Base-by-base conservation (phyloP, 2,797 vertebrate genomes). In the Hippocampus kuda region DNA sequence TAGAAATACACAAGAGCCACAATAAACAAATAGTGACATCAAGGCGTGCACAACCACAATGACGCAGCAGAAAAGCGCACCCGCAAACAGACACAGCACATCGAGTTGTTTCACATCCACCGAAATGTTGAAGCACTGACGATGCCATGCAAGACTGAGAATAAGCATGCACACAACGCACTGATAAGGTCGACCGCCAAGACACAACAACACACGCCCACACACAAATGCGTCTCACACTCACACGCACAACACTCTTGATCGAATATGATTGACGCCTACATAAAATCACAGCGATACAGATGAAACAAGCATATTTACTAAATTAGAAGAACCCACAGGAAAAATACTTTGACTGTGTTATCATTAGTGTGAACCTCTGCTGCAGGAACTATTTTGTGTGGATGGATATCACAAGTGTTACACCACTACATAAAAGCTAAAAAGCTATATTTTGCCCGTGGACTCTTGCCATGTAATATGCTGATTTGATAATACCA, bases 391-490 rank as follows among this genome's bases (percentile, higher is more conserved):
- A 70, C 56, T 75, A 60, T 54, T 82, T 68, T 68, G 34, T 74
- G 66, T 78, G 46, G 26, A 69, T 69, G 63, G 69, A 73, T 72
- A 38, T 59, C 7, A 24, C 70, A 75, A 61, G 70, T 66, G 7
- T 59, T 30, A 26, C 24, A 16, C 26, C 44, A 70, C 76, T 13
- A 26, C 73, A 41, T 70, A 61, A 78, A 63, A 59, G 69, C 75
- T 79, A 80, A 61, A 78, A 63, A 59, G 69, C 75, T 79, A 80
- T 86, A 89, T 88, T 91, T 91, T 89, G 77, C 90, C 90, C 78
- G 88, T 91, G 91, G 90, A 89, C 86, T 90, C 89, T 89, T 88
- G 78, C 79, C 74, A 73, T 84, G 80, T 87, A 87, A 88, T 89
- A 89, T 87, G 86, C 84, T 87, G 80, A 82, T 80, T 24, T 84